phyloP scores from a whole-genome alignment of 2,797 vertebrate species.

The Tapera naevia region DNA sequence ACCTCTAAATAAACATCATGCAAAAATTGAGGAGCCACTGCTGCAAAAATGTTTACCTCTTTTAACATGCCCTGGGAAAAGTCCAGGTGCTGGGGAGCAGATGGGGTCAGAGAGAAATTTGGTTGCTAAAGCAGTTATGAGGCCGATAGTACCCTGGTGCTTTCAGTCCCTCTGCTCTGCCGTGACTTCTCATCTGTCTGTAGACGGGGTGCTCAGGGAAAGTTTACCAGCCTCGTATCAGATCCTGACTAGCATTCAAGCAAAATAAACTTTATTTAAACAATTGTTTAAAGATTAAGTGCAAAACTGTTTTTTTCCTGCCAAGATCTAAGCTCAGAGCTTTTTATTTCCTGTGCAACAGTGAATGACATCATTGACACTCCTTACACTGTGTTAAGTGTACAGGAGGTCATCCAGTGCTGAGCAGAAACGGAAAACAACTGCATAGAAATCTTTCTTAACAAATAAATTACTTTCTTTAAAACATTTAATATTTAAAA shows the following conservation, averaged over 20 bases:
- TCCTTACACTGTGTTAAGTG: background rate
- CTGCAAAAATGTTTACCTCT: background rate
- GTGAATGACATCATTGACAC: conserved; percentile 34
- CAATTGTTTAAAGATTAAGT: conserved; percentile 56
- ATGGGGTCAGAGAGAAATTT: background rate
- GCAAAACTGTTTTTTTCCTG: conserved; percentile 50
- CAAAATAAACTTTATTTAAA: conserved; percentile 45
- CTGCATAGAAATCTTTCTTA: background rate
- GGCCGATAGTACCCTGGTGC: background rate
- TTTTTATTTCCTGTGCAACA: conserved; percentile 42
- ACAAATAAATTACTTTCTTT: background rate
- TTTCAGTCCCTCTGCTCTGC: background rate
- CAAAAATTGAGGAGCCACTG: background rate
- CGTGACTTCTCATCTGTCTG: background rate
- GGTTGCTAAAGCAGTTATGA: background rate
- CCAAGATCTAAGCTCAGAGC: conserved; percentile 19
- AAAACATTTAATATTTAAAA: background rate
- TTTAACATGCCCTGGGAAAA: background rate
- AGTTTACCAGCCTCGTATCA: background rate
- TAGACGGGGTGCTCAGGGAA: background rate
- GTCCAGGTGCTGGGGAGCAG: background rate
- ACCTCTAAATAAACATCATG: background rate
- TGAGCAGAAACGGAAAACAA: conserved; percentile 3
- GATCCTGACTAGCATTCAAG: conserved; percentile 17
- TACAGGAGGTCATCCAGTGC: background rate